Evolutionary conservation across 92 coral and sea anemone species (phyloP), one percentile per base, ranked within the genome.

Genomic region (Phenganax subtilis): DNA sequence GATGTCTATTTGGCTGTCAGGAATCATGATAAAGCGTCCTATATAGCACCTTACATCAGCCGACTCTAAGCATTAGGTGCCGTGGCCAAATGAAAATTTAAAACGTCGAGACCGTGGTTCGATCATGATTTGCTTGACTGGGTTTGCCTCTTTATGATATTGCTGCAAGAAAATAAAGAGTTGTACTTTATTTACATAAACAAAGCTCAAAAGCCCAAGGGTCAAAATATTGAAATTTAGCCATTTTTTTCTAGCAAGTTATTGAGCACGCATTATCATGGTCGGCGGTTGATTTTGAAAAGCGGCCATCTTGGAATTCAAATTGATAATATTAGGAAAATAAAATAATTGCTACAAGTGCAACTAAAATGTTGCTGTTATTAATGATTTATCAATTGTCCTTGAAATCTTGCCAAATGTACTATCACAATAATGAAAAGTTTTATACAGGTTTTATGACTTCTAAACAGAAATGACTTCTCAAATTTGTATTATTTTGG

Each of bases 151-250:
- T 79, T 79, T 65, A 8, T 14, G 63, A 51, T 10, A 53, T 73
- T 73, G 74, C 83, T 79, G 83, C 57, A 79, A 65, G 72, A 73
- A 68, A 79, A 79, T 67, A 62, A 44, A 79, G 62, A 77, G 55
- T 8, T 63, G 57, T 60, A 63, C 69, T 79, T 62, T 79, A 79
- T 79, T 79, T 79, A 79, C 83, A 79, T 79, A 64, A 63, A 79
- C 83, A 79, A 79, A 64, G 74, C 83, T 74, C 59, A 15, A 65
- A 52, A 47, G 83, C 83, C 62, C 63, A 76, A 63, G 59, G 59
- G 60, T 65, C 51, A 16, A 65, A 79, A 79, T 79, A 79, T 64
- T 79, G 83, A 79, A 79, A 79, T 79, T 79, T 47, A 61, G 83
- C 74, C 74, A 63, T 64, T 63, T 77, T 16, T 57, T n/a, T 54